Conservation (phyloP, 2,888 invertebrate genomes). For the Kuschelorhynchus macadamiae region DNA sequence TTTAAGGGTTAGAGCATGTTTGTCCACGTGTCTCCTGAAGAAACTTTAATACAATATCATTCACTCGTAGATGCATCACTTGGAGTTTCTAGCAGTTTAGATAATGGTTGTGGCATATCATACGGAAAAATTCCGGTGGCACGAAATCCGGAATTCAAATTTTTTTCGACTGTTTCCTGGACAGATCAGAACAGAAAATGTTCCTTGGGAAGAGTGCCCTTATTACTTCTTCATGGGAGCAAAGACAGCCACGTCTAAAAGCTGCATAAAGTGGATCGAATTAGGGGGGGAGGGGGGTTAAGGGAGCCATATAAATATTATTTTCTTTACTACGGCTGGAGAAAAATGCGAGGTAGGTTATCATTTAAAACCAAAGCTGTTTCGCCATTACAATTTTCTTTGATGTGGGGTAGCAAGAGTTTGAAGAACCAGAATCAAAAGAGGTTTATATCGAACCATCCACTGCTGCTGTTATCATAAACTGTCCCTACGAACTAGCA, state of each 20-base stretch:
- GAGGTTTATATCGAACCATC: not conserved
- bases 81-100: too few relatives aligned
- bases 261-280: slow-evolving; percentile 16
- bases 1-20: too few relatives aligned
- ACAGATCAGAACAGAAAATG: too few relatives aligned
- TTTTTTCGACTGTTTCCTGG: too few relatives aligned
- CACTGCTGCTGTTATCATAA: slow-evolving; percentile 4
- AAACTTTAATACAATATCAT: too few relatives aligned
- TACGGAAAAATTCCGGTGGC: too few relatives aligned
- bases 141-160: too few relatives aligned
- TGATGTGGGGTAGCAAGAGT: slow-evolving; percentile 3
- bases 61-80: too few relatives aligned
- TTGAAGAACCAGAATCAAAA: not conserved
- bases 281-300: slow-evolving; percentile 14
- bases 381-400: not conserved
- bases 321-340: slow-evolving; percentile 20
- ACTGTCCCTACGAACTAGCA: slow-evolving; percentile 10
- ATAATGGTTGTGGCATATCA: too few relatives aligned
- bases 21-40: too few relatives aligned
- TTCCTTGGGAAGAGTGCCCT: not conserved
- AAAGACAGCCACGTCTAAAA: slow-evolving; percentile 19
- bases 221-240: slow-evolving; percentile 22
- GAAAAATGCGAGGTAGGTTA: slow-evolving; percentile 24
- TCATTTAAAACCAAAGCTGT: slow-evolving; percentile 13
- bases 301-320: slow-evolving; percentile 14